Base-by-base conservation (phyloP, 2,797 vertebrate species). In the Poecilia wingei region DNA sequence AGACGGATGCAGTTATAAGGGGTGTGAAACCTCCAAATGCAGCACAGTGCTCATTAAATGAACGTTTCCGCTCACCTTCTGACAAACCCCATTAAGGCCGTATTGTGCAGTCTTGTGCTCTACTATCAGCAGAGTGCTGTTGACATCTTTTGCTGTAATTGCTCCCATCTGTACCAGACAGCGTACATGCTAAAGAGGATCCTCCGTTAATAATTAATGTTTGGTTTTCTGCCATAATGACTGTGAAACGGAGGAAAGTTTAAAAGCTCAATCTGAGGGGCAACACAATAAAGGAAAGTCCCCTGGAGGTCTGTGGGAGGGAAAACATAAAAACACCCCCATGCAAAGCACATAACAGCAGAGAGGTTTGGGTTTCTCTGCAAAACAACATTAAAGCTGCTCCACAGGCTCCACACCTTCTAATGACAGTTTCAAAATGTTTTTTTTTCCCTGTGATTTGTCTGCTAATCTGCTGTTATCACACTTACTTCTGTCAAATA, bases 81-180 rank as follows among this genome's bases (percentile, higher is more conserved):
- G 70, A 80, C 25, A 68, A 76, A 49, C 59, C 49, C 75, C 81
- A 66, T 83, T 83, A 72, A 51, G n/a, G 49, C 46, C 1, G 53
- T 51, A 70, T 73, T 66, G 53, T 22, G 7, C 10, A 0, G 0
- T 33, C 64, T 49, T 74, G 33, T 59, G 51, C 25, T 41, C 47
- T 8, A 59, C n/a, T 43, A 45, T 51, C 69, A 43, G 22, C 66
- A 75, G 76, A 86, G 22, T 31, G 41, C 46, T 87, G 77, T 41
- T 84, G 64, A 82, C 72, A 75, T 75, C 43, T 78, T 74, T 89
- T 47, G 80, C 25, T 75, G 49, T 70, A 80, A 87, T 77, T 86
- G 81, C 74, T 73, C 43, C 41, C 20, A 69, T 75, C 75, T 72
- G 13, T 79, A 25, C 18, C 22, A 3, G 68, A 47, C 53, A 59